Percentiles rank a stretch among this genome's conserved stretches.
Conservation (phyloP, 2,113 vertebrate genomes). For the Syngnathus scovelli region DNA sequence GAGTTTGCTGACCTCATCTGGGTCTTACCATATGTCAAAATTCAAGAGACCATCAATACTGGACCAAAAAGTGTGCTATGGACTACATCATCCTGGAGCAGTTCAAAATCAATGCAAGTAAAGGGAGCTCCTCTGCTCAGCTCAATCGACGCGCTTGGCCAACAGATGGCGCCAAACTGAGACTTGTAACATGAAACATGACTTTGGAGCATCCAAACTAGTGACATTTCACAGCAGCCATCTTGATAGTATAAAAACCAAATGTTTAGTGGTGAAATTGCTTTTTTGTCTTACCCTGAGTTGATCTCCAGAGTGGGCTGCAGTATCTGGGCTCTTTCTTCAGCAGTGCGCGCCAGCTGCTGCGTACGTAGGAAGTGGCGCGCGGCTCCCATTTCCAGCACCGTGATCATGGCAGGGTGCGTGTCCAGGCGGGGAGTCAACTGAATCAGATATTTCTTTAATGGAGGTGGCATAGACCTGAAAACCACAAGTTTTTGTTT, state of each 20-base stretch:
- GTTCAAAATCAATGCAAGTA: neutral
- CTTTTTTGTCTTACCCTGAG: conserved; percentile 69
- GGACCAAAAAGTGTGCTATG: neutral
- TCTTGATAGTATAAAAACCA: neutral
- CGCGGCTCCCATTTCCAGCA: conserved; percentile 95
- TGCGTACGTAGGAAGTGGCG: conserved; percentile 96
- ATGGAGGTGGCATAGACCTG: too few relatives aligned
- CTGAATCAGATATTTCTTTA: conserved; percentile 47
- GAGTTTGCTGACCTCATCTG: too few relatives aligned
- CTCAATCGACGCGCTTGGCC: neutral
- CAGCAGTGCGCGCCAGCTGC: conserved; percentile 84
- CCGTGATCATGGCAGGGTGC: conserved; percentile 95
- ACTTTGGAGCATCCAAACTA: too few relatives aligned
- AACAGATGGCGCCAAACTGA: neutral
- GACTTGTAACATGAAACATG: too few relatives aligned
- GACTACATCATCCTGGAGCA: neutral
- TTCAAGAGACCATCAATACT: neutral
- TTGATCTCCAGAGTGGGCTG: conserved; percentile 98
- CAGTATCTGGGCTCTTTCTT: conserved; percentile 89
- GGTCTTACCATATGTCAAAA: neutral
- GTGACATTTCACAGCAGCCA: neutral
- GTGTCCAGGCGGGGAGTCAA: conserved; percentile 88
- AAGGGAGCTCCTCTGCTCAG: neutral
- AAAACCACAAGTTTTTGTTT: too few relatives aligned
- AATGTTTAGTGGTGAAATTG: neutral